Evolutionary conservation across 1,140 invertebrate species (phyloP).

Genomic region (Nasonia longicornis): DNA sequence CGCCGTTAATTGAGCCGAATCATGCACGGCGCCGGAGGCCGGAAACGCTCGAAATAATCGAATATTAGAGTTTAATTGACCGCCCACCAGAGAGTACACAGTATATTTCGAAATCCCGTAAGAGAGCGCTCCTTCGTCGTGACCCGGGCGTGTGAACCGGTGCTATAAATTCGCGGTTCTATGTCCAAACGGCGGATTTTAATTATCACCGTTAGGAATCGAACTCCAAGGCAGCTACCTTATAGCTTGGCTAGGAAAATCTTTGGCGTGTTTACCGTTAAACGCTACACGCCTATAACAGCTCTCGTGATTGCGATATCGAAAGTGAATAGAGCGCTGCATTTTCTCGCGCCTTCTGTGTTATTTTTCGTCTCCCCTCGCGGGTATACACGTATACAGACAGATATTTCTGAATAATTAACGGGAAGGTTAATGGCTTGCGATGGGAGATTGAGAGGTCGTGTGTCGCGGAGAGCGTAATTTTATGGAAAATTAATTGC

Average conservation of each 20-base stretch:
- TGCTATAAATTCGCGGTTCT: not conserved
- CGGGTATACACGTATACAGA: no score
- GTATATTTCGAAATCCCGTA: not conserved
- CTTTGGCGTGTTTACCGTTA: not conserved
- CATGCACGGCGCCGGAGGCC: not conserved
- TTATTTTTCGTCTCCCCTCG: not conserved
- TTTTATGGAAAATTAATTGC: no score
- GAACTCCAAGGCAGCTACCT: not conserved
- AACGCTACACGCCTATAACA: not conserved
- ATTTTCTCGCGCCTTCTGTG: not conserved
- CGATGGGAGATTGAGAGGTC: no score
- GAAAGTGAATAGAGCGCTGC: not conserved
- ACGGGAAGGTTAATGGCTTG: no score
- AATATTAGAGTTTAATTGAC: not conserved
- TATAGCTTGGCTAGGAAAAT: not conserved
- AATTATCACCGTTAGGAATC: slow-evolving; percentile 1
- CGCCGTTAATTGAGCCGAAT: not conserved
- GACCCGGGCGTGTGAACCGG: not conserved
- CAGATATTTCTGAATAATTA: no score
- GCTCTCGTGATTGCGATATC: not conserved
- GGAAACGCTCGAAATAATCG: not conserved
- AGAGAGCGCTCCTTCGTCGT: not conserved
- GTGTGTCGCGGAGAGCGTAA: no score
- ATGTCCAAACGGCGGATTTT: not conserved
- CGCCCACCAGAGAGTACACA: no score